A percentile compares a stretch with the other conserved stretches of the same genome.
These are phyloP conservation scores for Bilobella aurantiaca DNA, from an alignment of 1,140 invertebrate genomes.

Conservation along the genomic window DNA sequence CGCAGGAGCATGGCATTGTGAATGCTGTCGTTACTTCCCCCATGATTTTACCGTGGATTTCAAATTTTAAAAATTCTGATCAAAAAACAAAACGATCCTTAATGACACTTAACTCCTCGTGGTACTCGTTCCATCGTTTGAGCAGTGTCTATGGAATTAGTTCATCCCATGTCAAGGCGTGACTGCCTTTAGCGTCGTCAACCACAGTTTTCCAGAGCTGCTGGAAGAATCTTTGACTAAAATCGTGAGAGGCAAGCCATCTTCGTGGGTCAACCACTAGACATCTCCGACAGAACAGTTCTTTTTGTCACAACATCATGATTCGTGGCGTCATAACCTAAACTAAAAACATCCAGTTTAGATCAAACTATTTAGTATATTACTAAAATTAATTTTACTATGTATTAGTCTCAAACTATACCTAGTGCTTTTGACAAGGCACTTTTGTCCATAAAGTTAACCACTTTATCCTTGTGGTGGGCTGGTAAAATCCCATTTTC, in stretches of 20 bases:
- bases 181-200: too few species aligned
- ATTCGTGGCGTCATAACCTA: constrained; percentile 32
- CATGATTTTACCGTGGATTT: constrained; percentile 5
- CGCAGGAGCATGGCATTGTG: constrained; percentile 3
- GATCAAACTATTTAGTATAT: too few species aligned
- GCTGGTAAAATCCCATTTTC: constrained; percentile 28
- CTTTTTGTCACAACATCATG: constrained; percentile 32
- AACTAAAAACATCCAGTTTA: background rate
- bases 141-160: constrained; percentile 26
- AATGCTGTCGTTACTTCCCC: background rate
- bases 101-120: constrained; percentile 32
- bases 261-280: constrained; percentile 24
- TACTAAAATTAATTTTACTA: too few species aligned
- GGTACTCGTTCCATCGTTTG: constrained; percentile 30
- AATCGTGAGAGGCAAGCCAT: constrained; percentile 28
- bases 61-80: background rate
- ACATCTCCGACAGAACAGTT: constrained; percentile 16
- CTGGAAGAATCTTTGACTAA: constrained; percentile 38
- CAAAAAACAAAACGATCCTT: background rate
- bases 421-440: constrained; percentile 7
- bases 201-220: constrained; percentile 37
- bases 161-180: constrained; percentile 41
- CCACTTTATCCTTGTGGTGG: background rate
- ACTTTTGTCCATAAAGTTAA: background rate
- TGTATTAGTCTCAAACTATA: background rate